Evolutionary conservation across 1,140 invertebrate genomes (phyloP).

Genomic region (Asbolus verrucosus): DNA sequence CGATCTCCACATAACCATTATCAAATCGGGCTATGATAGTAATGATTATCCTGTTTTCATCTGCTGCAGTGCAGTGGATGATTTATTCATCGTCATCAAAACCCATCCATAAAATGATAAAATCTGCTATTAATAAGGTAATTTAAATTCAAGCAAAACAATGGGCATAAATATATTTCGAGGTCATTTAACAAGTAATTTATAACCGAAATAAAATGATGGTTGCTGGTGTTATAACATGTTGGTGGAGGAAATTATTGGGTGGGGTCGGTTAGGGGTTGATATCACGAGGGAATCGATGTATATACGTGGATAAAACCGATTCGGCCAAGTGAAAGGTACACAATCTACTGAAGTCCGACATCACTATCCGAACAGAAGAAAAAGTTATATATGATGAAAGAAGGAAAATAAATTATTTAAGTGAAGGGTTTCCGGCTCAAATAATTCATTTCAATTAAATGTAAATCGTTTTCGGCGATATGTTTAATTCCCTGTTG

Average conservation of each 20-base stretch:
- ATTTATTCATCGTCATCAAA: constrained; percentile 41
- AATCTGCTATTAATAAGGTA: constrained; percentile 61
- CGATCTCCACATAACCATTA: no score
- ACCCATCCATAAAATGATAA: constrained; percentile 58
- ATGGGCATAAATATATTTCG: constrained; percentile 54
- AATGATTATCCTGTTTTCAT: not conserved
- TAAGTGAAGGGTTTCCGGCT: not conserved
- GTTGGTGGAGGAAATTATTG: no score
- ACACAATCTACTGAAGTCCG: no score
- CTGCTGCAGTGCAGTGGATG: not conserved
- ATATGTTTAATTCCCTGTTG: constrained; percentile 43
- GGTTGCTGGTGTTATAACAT: constrained; percentile 38
- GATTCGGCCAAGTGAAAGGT: no score
- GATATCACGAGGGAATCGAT: no score
- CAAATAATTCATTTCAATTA: constrained; percentile 56
- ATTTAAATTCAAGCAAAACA: constrained; percentile 60
- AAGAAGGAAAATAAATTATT: not conserved
- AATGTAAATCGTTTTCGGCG: constrained; percentile 56
- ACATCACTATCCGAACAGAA: no score
- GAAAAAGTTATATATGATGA: no score
- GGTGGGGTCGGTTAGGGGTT: no score
- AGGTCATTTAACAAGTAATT: constrained; percentile 52
- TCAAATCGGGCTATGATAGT: no score
- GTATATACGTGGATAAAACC: no score
- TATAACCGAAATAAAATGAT: constrained; percentile 50